phyloP scores from a whole-genome alignment of 2,113 vertebrate species.

The Asarcornis scutulata region DNA sequence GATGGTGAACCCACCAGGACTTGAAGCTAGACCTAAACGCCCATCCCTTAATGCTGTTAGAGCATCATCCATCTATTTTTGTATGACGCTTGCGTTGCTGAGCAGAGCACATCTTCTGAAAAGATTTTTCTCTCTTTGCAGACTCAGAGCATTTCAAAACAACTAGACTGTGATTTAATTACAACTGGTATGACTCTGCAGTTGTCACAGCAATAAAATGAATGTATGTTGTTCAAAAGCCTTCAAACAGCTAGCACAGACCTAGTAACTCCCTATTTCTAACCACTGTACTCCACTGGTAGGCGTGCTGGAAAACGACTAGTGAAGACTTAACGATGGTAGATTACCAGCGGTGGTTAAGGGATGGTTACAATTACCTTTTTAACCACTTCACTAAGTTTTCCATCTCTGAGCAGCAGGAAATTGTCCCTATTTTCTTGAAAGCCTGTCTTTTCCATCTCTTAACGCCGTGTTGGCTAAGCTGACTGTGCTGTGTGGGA shows the following conservation, averaged over 20 bases:
- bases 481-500: rapidly evolving
- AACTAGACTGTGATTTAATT: background rate
- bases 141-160: background rate
- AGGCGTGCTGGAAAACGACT: background rate
- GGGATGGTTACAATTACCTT: background rate
- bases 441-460: background rate
- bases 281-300: background rate
- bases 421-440: background rate
- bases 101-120: background rate
- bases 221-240: background rate
- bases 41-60: background rate
- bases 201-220: slow-evolving; percentile 15
- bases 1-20: background rate
- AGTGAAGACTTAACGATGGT: background rate
- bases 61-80: background rate
- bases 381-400: background rate
- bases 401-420: background rate
- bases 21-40: background rate
- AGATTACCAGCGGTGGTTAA: background rate
- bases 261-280: background rate
- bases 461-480: background rate
- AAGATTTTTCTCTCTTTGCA: background rate
- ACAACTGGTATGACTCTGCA: background rate
- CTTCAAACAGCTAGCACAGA: background rate
- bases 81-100: background rate